Percentiles rank a stretch among this genome's conserved stretches.
phyloP scores from a whole-genome alignment of 2,888 invertebrate genomes.

The Mesoligia furuncula region DNA sequence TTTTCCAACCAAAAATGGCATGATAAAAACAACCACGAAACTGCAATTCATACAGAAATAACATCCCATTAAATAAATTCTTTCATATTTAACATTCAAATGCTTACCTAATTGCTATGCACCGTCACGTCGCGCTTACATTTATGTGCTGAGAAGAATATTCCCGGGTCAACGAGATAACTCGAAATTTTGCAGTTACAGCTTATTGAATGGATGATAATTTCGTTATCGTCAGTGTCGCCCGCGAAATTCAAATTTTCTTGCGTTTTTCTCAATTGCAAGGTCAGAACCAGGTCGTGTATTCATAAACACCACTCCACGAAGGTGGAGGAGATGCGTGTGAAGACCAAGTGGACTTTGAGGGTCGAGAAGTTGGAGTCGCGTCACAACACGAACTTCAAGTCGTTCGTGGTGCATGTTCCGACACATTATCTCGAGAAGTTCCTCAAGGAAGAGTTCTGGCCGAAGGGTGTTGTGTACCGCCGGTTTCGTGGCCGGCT shows the following conservation, averaged over 20 bases:
- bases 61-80: constrained; percentile 35
- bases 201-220: constrained; percentile 4
- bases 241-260: not conserved
- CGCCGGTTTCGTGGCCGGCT: too few species aligned
- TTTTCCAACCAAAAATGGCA: not conserved
- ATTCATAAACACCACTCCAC: too few species aligned
- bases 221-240: not conserved
- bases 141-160: constrained; percentile 46
- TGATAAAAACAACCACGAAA: not conserved
- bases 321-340: too few species aligned
- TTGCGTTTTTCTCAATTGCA: not conserved
- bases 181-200: constrained; percentile 12
- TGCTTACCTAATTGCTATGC: constrained; percentile 58
- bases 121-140: constrained; percentile 50
- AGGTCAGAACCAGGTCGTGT: not conserved
- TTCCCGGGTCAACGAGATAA: constrained; percentile 40
- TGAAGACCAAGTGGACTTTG: too few species aligned
- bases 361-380: too few species aligned
- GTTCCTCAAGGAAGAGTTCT: too few species aligned
- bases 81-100: constrained; percentile 41
- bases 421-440: too few species aligned
- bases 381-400: too few species aligned
- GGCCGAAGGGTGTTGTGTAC: too few species aligned
- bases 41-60: constrained; percentile 13
- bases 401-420: too few species aligned